Conservation (phyloP, 2,888 invertebrate species). For the Caenorhabditis macrosperma region DNA sequence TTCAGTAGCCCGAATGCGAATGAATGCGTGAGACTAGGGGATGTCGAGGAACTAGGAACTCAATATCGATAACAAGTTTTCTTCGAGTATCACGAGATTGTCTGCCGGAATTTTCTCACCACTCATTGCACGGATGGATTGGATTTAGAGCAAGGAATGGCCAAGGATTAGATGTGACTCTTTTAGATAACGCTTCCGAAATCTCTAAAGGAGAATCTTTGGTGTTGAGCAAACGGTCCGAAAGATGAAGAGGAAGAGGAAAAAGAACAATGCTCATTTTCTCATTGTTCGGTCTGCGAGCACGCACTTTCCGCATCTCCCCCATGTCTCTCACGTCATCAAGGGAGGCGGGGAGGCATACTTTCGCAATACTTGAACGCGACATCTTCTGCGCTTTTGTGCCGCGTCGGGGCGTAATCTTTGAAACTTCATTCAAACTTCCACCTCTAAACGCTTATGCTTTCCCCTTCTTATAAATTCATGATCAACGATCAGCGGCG, state of each 20-base stretch:
- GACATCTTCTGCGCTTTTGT: neutral
- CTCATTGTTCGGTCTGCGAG: neutral
- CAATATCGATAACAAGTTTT: too few relatives aligned
- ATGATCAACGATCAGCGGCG: conserved; percentile 46
- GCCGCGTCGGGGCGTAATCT: conserved; percentile 26
- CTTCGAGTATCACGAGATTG: too few relatives aligned
- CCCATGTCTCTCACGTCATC: conserved; percentile 10
- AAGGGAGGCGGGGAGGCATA: neutral
- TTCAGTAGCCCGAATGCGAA: too few relatives aligned
- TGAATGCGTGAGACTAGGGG: too few relatives aligned
- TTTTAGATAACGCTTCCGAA: neutral
- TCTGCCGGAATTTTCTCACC: too few relatives aligned
- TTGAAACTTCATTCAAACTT: conserved; percentile 45
- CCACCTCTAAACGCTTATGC: conserved; percentile 30
- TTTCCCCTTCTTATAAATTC: conserved; percentile 38
- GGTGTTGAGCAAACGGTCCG: neutral
- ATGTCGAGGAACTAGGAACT: too few relatives aligned
- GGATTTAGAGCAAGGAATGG: too few relatives aligned
- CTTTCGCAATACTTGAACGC: neutral
- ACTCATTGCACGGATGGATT: too few relatives aligned
- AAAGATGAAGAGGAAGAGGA: neutral
- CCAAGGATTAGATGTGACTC: conserved; percentile 9
- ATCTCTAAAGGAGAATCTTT: neutral
- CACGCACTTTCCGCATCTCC: neutral
- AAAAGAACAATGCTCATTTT: conserved; percentile 16